Evolutionary conservation across 2,888 invertebrate genomes (phyloP).

Genomic region (Gryllus longicercus): DNA sequence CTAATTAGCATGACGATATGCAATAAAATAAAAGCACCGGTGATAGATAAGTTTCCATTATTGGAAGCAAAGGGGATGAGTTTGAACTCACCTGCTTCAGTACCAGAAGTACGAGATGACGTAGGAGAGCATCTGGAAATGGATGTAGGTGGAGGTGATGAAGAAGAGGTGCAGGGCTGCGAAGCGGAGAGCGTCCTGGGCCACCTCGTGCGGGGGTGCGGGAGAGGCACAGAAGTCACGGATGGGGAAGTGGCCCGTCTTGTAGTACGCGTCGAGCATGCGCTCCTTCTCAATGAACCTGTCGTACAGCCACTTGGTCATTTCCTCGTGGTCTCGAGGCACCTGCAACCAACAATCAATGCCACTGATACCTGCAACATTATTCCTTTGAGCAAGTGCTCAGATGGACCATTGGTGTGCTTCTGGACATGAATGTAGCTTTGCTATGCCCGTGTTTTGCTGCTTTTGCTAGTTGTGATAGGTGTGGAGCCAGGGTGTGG

Average conservation of each 20-base stretch:
- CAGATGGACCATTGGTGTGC: no score
- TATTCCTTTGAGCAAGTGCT: no score
- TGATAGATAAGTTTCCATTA: no score
- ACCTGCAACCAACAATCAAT: conserved; percentile 52
- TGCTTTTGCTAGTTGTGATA: no score
- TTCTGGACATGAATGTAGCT: no score
- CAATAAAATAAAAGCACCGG: no score
- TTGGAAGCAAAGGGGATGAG: background rate
- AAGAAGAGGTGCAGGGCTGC: conserved; percentile 74
- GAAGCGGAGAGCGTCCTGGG: conserved; percentile 72
- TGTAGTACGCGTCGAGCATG: conserved; percentile 78
- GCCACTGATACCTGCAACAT: no score
- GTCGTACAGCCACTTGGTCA: conserved; percentile 84
- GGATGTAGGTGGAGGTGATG: conserved; percentile 72
- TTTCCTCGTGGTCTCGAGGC: conserved; percentile 69
- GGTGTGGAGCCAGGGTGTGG: no score
- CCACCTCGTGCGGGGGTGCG: conserved; percentile 58
- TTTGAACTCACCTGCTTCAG: background rate
- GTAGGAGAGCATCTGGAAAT: conserved; percentile 59
- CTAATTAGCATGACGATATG: no score
- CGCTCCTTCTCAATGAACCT: conserved; percentile 86
- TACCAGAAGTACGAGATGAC: conserved; percentile 49
- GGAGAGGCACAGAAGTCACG: conserved; percentile 50
- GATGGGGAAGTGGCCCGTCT: conserved; percentile 65
- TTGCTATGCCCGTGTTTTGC: no score